A percentile compares a stretch with the other conserved stretches of the same genome.
Conservation (phyloP, 2,113 vertebrate genomes). For the Tonatia bakeri region DNA sequence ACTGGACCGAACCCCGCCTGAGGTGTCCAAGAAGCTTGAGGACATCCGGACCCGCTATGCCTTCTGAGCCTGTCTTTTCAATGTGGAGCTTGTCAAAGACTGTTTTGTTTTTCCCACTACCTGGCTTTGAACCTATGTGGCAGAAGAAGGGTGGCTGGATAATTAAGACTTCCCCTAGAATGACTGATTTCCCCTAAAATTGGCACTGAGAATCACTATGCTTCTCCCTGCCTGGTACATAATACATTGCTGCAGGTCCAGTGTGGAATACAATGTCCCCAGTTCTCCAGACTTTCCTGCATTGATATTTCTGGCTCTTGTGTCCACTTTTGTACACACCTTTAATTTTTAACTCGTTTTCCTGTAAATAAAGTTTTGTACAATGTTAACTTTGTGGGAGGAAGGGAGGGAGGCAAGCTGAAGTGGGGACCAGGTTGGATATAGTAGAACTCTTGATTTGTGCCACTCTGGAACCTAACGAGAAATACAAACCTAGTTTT, state of each 20-base stretch:
- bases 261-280: not conserved
- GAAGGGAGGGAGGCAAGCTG: constrained; percentile 16
- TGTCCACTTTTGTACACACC: constrained; percentile 69
- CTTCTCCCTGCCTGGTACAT: not conserved
- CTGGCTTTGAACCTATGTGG: not conserved
- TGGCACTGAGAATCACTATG: not conserved
- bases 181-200: not conserved
- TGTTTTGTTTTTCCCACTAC: not conserved
- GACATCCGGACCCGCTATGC: constrained; percentile 98
- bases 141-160: constrained; percentile 19
- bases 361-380: constrained; percentile 88
- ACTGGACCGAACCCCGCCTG: constrained; percentile 94
- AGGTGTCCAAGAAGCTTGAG: constrained; percentile 98
- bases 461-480: constrained; percentile 68
- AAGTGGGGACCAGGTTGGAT: constrained; percentile 67
- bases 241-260: not conserved
- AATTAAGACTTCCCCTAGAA: constrained; percentile 52
- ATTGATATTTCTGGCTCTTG: constrained; percentile 35
- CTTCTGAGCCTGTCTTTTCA: constrained; percentile 83
- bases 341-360: constrained; percentile 74
- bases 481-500: constrained; percentile 79
- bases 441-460: constrained; percentile 62
- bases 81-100: constrained; percentile 11
- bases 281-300: not conserved
- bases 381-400: constrained; percentile 74